phyloP scores from a whole-genome alignment of 2,113 vertebrate species.

The Poecile atricapillus region DNA sequence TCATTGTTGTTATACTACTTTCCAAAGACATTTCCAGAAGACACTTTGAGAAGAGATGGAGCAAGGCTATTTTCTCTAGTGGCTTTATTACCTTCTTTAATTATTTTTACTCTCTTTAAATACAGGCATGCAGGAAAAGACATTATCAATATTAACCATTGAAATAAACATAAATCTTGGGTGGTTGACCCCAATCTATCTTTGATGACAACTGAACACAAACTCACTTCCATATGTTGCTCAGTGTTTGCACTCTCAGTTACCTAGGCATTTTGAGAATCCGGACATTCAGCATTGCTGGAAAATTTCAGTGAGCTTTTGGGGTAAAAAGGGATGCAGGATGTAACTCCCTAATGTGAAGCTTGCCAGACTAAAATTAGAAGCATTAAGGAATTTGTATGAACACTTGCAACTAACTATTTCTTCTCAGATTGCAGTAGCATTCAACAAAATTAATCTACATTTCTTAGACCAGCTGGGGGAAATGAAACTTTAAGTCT shows the following conservation, averaged over 20 bases:
- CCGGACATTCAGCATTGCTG: neutral
- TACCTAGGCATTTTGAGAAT: slow-evolving; percentile 5
- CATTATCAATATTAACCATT: neutral
- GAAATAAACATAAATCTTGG: neutral
- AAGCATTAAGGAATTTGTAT: neutral
- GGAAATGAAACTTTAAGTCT: neutral
- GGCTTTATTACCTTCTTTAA: neutral
- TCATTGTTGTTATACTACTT: neutral
- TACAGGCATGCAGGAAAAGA: neutral
- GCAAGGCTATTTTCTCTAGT: neutral
- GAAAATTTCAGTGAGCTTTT: neutral
- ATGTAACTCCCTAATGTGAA: neutral
- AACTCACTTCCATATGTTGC: slow-evolving; percentile 11
- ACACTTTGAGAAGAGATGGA: neutral
- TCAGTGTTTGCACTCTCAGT: neutral
- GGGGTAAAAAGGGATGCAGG: neutral
- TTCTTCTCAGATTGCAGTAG: neutral
- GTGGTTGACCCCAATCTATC: slow-evolving; percentile 32
- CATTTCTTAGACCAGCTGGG: neutral
- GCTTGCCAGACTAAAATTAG: neutral
- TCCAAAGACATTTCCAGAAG: neutral
- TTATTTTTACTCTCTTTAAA: neutral
- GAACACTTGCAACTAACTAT: neutral
- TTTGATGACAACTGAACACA: slow-evolving; percentile 26
- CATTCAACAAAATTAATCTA: neutral